A percentile compares a stretch with the other conserved stretches of the same genome.
These are phyloP conservation scores for Spondyliosoma cantharus DNA, from an alignment of 2,797 vertebrate species.

Conservation along the genomic window DNA sequence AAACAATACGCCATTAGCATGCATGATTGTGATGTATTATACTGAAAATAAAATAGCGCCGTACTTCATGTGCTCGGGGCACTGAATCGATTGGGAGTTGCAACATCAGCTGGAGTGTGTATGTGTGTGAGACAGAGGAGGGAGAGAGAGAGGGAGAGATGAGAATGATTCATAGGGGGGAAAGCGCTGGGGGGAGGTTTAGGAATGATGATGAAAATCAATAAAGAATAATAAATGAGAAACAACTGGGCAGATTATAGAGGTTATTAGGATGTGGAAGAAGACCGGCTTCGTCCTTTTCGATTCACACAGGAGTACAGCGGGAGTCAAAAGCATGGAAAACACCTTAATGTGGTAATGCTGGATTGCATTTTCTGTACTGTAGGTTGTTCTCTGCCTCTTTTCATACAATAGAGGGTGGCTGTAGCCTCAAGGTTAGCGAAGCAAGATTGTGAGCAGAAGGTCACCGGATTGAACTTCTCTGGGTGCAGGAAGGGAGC, in stretches of 20 bases:
- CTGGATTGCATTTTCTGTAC: conserved; percentile 37
- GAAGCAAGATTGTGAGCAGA: conserved; percentile 63
- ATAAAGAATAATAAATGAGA: conserved; percentile 88
- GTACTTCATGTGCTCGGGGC: conserved; percentile 75
- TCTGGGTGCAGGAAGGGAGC: conserved; percentile 55
- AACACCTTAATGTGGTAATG: conserved; percentile 66
- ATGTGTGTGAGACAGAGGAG: conserved; percentile 29
- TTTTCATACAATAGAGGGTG: conserved; percentile 52
- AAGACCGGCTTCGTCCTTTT: conserved; percentile 60
- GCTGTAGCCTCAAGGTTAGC: conserved; percentile 68
- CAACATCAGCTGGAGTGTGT: conserved; percentile 74
- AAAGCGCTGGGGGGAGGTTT: conserved; percentile 63
- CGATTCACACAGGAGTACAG: conserved; percentile 48
- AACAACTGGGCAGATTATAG: conserved; percentile 84
- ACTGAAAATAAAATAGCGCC: conserved; percentile 73
- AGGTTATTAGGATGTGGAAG: conserved; percentile 82
- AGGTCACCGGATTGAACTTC: conserved; percentile 75
- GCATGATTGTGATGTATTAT: conserved; percentile 73
- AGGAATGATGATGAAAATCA: conserved; percentile 85
- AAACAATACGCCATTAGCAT: conserved; percentile 73
- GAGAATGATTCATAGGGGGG: conserved; percentile 80
- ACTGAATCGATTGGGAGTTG: conserved; percentile 79
- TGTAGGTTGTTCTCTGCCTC: conserved; percentile 29
- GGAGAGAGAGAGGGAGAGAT: conserved; percentile 45
- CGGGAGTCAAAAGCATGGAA: conserved; percentile 47